A percentile compares a stretch with the other conserved stretches of the same genome.
These are phyloP conservation scores for Cyanoramphus novaezelandiae DNA, from an alignment of 2,113 vertebrate species.

Conservation along the genomic window DNA sequence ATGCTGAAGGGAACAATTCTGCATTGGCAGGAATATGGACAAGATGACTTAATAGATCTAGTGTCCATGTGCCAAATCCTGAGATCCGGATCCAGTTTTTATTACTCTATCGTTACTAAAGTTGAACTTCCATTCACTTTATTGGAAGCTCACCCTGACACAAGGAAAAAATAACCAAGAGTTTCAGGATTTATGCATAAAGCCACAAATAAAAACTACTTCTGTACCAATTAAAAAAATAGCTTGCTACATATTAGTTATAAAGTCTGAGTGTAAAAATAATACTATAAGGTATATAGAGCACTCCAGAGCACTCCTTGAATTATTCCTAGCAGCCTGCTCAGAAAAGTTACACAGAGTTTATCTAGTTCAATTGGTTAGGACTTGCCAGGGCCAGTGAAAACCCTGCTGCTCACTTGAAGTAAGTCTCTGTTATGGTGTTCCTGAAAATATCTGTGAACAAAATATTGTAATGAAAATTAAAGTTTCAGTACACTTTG, in stretches of 20 bases:
- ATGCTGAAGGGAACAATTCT: slow-evolving; percentile 62
- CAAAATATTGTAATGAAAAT: neutral
- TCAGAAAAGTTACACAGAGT: neutral
- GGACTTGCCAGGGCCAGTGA: neutral
- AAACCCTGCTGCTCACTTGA: neutral
- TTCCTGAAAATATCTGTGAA: neutral
- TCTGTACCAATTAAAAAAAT: neutral
- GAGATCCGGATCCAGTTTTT: slow-evolving; percentile 57
- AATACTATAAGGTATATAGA: neutral
- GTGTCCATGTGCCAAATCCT: slow-evolving; percentile 50
- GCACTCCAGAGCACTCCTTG: neutral
- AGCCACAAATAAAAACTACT: neutral
- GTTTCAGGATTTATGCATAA: neutral
- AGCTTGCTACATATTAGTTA: neutral
- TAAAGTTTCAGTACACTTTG: neutral
- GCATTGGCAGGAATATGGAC: slow-evolving; percentile 56
- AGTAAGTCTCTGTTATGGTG: neutral
- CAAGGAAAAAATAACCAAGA: slow-evolving; percentile 8
- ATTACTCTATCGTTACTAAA: slow-evolving; percentile 41
- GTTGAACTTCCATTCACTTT: slow-evolving; percentile 37
- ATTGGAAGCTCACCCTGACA: slow-evolving; percentile 18
- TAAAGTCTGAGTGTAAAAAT: neutral
- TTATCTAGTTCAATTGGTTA: neutral
- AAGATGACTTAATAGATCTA: slow-evolving; percentile 63
- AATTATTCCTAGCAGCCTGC: neutral